These are phyloP conservation scores for Orycteropus afer DNA, from an alignment of 2,113 vertebrate species.

Conservation along the genomic window DNA sequence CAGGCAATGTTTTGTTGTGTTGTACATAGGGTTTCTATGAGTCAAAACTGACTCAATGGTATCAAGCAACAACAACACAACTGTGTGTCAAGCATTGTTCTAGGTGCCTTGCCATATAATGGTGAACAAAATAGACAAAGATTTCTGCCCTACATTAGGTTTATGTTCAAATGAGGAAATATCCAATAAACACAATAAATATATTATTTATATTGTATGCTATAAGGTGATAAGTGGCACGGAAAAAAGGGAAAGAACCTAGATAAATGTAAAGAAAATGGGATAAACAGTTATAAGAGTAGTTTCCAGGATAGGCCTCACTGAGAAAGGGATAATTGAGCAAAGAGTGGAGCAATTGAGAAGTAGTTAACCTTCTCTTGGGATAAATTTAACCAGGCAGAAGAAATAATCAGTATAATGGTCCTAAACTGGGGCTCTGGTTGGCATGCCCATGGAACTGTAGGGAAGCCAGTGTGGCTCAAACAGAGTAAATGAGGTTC, in stretches of 20 bases:
- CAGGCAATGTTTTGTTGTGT: too few species aligned
- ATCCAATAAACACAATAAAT: neutral
- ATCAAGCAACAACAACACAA: too few species aligned
- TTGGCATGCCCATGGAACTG: neutral
- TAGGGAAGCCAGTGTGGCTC: neutral
- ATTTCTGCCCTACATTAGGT: neutral
- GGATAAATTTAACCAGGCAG: neutral
- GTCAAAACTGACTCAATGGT: too few species aligned
- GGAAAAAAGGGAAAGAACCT: neutral
- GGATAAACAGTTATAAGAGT: rapidly evolving
- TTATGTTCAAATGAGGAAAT: neutral
- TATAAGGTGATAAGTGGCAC: neutral
- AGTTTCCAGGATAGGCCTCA: rapidly evolving
- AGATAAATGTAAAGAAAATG: neutral
- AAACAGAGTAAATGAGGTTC: neutral
- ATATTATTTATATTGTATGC: neutral
- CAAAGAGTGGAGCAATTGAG: neutral
- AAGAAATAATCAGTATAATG: neutral
- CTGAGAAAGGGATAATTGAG: neutral
- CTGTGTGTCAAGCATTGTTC: neutral
- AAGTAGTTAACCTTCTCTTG: neutral
- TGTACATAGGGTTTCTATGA: too few species aligned
- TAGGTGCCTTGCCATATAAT: neutral
- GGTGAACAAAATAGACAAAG: neutral
- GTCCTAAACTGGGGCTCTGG: neutral